Conservation (phyloP, 2,797 vertebrate species). For the Sebastes miniatus region DNA sequence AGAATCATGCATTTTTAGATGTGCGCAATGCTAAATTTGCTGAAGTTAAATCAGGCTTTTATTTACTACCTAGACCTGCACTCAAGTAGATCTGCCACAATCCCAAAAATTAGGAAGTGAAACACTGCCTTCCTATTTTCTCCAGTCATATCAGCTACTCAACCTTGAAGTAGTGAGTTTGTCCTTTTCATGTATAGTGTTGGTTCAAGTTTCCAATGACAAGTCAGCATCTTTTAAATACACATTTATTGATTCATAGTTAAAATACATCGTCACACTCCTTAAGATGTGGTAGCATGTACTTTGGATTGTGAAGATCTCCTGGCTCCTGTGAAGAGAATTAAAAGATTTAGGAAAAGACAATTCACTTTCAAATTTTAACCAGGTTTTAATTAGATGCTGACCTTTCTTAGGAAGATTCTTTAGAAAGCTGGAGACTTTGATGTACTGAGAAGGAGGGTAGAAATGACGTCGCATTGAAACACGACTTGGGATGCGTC, state of each 20-base stretch:
- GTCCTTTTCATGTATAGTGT: too few relatives aligned
- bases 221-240: too few relatives aligned
- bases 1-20: too few relatives aligned
- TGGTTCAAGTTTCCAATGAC: too few relatives aligned
- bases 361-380: not conserved
- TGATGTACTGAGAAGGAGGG: not conserved
- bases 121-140: too few relatives aligned
- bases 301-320: not conserved
- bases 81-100: too few relatives aligned
- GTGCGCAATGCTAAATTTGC: accelerated
- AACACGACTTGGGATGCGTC: not conserved
- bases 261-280: not conserved
- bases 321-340: not conserved
- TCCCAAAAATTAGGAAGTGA: too few relatives aligned
- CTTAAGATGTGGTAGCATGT: not conserved
- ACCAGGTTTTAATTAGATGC: not conserved
- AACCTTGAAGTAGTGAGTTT: accelerated
- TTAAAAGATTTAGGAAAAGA: not conserved
- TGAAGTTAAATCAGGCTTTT: too few relatives aligned
- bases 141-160: too few relatives aligned
- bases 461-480: not conserved
- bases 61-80: too few relatives aligned
- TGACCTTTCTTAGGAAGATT: not conserved
- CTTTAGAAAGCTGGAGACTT: not conserved
- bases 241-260: too few relatives aligned